Percentiles rank a stretch among this genome's conserved stretches.
Conservation (phyloP, 2,797 vertebrate species). For the Trachops cirrhosus region DNA sequence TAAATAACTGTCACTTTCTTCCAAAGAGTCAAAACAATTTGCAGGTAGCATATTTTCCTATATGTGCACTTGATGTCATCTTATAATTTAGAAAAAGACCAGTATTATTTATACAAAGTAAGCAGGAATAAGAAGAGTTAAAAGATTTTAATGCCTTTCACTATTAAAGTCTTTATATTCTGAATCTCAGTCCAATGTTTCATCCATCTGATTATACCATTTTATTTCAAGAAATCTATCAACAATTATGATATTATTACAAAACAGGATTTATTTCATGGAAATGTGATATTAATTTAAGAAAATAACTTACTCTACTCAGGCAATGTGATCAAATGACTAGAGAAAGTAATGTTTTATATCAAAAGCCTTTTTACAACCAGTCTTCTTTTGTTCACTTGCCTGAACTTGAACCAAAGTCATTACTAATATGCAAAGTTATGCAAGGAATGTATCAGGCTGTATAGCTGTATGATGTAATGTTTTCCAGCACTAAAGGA, state of each 20-base stretch:
- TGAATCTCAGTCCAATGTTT: not conserved
- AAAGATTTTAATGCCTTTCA: not conserved
- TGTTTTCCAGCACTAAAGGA: constrained; percentile 50
- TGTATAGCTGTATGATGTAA: constrained; percentile 51
- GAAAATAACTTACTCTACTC: constrained; percentile 39
- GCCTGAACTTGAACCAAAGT: constrained; percentile 50
- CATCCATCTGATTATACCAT: not conserved
- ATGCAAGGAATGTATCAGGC: constrained; percentile 54
- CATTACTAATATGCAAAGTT: constrained; percentile 56
- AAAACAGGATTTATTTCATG: constrained; percentile 25
- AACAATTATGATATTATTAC: not conserved
- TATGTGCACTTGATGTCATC: not conserved
- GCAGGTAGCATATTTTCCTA: not conserved
- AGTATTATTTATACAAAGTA: not conserved
- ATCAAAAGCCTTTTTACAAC: constrained; percentile 50
- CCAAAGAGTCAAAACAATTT: not conserved
- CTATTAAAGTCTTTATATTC: not conserved
- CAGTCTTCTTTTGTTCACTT: constrained; percentile 49
- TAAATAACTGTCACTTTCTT: not conserved
- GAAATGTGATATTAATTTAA: constrained; percentile 62
- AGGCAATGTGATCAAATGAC: constrained; percentile 38
- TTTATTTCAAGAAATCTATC: constrained; percentile 48
- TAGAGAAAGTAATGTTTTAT: constrained; percentile 46
- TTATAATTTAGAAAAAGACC: not conserved
- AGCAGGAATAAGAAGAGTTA: not conserved